phyloP scores from a whole-genome alignment of 2,888 invertebrate genomes.

The Himalopsyche tibetana region DNA sequence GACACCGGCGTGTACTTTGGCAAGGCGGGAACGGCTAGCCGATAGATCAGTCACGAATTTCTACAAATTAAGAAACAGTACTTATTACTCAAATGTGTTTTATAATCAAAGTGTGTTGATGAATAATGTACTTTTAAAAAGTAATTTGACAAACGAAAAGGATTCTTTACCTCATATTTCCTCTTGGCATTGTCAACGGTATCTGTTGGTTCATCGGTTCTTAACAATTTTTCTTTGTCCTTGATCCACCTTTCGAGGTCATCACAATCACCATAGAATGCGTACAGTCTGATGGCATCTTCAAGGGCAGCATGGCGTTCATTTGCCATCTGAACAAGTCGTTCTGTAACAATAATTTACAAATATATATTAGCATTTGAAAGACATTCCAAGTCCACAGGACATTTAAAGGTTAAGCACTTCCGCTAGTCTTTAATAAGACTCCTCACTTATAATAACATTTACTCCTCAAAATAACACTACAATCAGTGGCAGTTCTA shows the following conservation, averaged over 20 bases:
- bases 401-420: no score
- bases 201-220: slow-evolving; percentile 89
- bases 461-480: no score
- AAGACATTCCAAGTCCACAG: no score
- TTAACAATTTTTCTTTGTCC: slow-evolving; percentile 93
- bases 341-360: slow-evolving; percentile 71
- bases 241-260: slow-evolving; percentile 98
- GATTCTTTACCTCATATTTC: slow-evolving; percentile 87
- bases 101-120: background rate
- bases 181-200: slow-evolving; percentile 95
- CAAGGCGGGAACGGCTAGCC: slow-evolving; percentile 93
- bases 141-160: slow-evolving; percentile 3
- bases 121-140: background rate
- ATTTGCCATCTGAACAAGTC: slow-evolving; percentile 87
- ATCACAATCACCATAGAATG: slow-evolving; percentile 97
- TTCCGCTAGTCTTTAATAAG: no score
- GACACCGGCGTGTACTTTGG: slow-evolving; percentile 91
- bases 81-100: background rate
- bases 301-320: slow-evolving; percentile 90
- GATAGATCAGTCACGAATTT: slow-evolving; percentile 97
- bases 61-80: slow-evolving; percentile 71
- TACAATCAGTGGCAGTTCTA: no score
- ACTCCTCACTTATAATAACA: no score
- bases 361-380: no score
- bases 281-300: slow-evolving; percentile 93